These are phyloP conservation scores for Neotoxoptera formosana DNA, from an alignment of 1,140 invertebrate species.

Conservation along the genomic window DNA sequence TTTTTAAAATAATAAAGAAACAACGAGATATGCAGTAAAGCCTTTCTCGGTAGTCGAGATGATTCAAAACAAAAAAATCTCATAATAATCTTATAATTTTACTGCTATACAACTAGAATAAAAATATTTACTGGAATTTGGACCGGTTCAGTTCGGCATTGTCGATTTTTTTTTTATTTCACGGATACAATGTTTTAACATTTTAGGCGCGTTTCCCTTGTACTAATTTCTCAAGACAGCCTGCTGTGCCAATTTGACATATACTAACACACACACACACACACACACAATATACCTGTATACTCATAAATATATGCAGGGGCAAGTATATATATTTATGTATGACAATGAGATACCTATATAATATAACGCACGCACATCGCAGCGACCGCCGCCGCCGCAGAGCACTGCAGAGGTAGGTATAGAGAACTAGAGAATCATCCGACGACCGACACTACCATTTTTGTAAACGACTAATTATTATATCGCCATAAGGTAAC, in stretches of 20 bases:
- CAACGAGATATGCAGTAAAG: too few species aligned
- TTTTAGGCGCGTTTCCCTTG: conserved; percentile 22
- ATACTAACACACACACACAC: background rate
- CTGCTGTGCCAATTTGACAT: background rate
- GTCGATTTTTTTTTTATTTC: background rate
- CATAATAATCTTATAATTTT: background rate
- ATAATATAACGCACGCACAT: background rate
- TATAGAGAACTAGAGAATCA: background rate
- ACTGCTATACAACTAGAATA: background rate
- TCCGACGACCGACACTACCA: background rate
- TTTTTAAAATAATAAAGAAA: background rate
- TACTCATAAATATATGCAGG: background rate
- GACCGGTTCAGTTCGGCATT: background rate
- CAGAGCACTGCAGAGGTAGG: background rate
- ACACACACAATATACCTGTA: background rate
- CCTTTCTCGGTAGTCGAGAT: background rate
- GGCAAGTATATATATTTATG: background rate
- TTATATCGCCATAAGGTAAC: background rate
- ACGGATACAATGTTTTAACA: background rate
- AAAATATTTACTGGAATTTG: background rate
- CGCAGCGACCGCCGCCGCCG: background rate
- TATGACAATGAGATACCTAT: background rate
- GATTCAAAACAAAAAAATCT: too few species aligned
- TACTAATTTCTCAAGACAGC: background rate
- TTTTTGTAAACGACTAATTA: conserved; percentile 21